Evolutionary conservation across 92 coral and sea anemone genomes (phyloP), one percentile per base, ranked within the genome.

Genomic region (Porites divaricata): DNA sequence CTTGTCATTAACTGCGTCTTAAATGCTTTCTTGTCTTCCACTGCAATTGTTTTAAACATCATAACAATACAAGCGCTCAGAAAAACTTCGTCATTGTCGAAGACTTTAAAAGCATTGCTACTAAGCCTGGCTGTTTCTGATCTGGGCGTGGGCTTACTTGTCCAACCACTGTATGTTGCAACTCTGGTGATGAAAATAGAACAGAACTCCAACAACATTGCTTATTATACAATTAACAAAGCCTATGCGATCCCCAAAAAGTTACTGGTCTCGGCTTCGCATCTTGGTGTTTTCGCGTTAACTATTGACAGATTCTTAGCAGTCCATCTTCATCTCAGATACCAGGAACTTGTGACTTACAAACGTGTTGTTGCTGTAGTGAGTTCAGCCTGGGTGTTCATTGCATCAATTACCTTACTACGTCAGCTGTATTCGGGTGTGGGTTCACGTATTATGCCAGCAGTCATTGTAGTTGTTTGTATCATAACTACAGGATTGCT

Each of bases 341-440:
- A 73, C 77, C 59, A 50, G 77, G 62, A 73, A 53, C 62, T 51
- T 73, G 77, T 73, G 20, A 73, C 77, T 73, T 45, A 21, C 77
- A 73, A 53, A 28, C 77, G 77, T 4, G 63, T 52, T 73, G 77
- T 73, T 23, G 59, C 62, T 22, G 48, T n/a, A 17, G 63, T 73
- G 61, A 53, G 51, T 26, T 12, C 77, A 4, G 13, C 22, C 1
- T 73, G 77, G 77, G 77, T 73, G 28, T 52, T 73, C 62, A 73
- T 21, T 73, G 19, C 26, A 52, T 50, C 14, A 50, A 28, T 73
- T 53, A 50, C 77, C 11, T 23, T 52, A 23, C 26, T 52, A 22
- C 16, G 3, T 10, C 19, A 9, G 26, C 3, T 17, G 20, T 28
- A 10, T 17, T 20, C 62, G 4, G 16, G 7, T 35, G 53, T n/a